Evolutionary conservation across 1,140 invertebrate species (phyloP), one percentile per base, ranked within the genome.

Genomic region (Acromyrmex echinatior): DNA sequence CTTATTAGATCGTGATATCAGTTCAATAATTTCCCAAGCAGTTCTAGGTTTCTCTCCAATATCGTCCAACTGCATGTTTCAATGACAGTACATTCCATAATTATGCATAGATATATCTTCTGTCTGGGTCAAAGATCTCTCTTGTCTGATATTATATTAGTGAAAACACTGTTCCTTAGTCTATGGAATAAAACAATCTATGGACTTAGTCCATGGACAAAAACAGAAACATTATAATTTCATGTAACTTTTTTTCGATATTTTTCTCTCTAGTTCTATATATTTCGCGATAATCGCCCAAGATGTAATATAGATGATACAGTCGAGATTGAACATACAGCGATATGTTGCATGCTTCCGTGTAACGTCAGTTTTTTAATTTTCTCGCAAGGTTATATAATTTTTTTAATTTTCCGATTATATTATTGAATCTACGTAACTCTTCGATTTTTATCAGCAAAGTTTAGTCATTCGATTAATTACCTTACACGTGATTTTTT

Each of bases 131-230:
- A 62, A 21, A 66, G 45, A 53, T 79, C 4, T 77, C 58, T 66
- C 9, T 63, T 78, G 51, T 12, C 3, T 39, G 31, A n/a, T 45
- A 78, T 58, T 4, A 16, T 78, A 62, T 49, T 63, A 78, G 10
- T 25, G 2, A 78, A 45, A 78, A 49, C n/a, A 35, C n/a, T 25
- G 14, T 12, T 53, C 16, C 21, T 31, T 14, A 39, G 12, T 51
- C 65, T 21, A 25, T 1, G 25, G 25, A 25, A 25, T 25, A 25
- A 25, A 25, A 25, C 25, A 25, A 1, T 1, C 25, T 25, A 25
- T 25, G 25, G 25, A 25, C 21, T 31, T 14, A 39, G 12, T 51
- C 65, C 16, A 25, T 1, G 21, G n/a, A 80, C 14, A 3, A 16
- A 80, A 80, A 68, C 45, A 53, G 49, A 51, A 3, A 63, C 3